These are phyloP conservation scores for Rattus rattus DNA, from an alignment of 2,113 vertebrate genomes.

Conservation along the genomic window DNA sequence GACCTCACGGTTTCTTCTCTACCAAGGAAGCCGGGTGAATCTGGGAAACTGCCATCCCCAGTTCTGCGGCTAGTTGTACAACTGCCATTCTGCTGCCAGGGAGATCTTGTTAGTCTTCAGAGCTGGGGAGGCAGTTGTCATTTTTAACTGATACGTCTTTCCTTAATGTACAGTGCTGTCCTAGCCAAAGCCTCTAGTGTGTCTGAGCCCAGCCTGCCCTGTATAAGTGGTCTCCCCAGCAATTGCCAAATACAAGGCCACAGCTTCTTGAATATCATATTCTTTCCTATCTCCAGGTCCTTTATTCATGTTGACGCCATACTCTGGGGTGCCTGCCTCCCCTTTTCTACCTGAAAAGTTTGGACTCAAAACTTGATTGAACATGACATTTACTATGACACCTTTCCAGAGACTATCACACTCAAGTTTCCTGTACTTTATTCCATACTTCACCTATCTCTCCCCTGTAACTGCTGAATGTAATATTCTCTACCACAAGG, in stretches of 20 bases:
- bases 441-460: neutral
- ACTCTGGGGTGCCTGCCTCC: neutral
- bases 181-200: neutral
- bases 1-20: neutral
- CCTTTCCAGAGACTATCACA: neutral
- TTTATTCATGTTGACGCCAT: neutral
- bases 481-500: neutral
- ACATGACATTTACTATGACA: neutral
- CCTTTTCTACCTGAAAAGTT: neutral
- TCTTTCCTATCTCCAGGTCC: neutral
- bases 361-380: neutral
- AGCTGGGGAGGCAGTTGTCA: neutral
- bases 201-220: no score
- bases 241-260: neutral
- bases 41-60: neutral
- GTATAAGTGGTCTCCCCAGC: neutral
- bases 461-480: rapidly evolving
- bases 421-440: no score
- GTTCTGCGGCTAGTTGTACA: neutral
- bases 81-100: neutral
- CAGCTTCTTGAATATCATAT: neutral
- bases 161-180: neutral
- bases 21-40: neutral
- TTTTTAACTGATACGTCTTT: neutral
- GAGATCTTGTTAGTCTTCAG: constrained; percentile 19